Conservation (phyloP, 1,140 invertebrate species). For the Neelides sp. region DNA sequence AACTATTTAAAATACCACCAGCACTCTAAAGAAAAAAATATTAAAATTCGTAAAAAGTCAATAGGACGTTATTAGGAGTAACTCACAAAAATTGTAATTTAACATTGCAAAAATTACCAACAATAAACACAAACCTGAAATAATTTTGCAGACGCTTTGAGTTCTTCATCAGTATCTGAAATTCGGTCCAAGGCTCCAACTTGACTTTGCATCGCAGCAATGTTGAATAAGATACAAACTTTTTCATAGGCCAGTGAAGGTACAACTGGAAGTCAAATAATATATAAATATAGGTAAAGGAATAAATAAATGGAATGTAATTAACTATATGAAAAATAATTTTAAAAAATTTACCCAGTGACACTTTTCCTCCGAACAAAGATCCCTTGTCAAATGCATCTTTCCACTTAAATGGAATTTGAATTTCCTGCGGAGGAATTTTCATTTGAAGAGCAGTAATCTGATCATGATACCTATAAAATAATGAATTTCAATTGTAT, state of each 20-base stretch:
- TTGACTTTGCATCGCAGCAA: conserved; percentile 82
- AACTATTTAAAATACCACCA: conserved; percentile 75
- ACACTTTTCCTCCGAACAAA: conserved; percentile 82
- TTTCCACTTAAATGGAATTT: conserved; percentile 97
- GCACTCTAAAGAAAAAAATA: conserved; percentile 35
- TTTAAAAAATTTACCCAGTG: conserved; percentile 61
- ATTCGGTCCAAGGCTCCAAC: conserved; percentile 72
- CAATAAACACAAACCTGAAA: conserved; percentile 54
- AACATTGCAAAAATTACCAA: neutral
- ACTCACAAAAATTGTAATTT: no score
- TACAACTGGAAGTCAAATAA: conserved; percentile 46
- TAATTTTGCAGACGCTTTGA: conserved; percentile 83
- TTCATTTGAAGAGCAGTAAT: conserved; percentile 80
- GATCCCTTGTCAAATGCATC: conserved; percentile 96
- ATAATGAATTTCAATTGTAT: conserved; percentile 6
- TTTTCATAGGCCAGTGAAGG: conserved; percentile 81
- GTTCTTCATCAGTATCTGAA: conserved; percentile 73
- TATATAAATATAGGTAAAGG: neutral
- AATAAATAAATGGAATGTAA: neutral
- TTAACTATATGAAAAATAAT: conserved; percentile 1
- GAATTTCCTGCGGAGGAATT: conserved; percentile 77
- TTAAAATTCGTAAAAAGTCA: no score
- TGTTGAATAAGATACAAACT: conserved; percentile 92
- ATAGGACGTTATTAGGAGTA: no score
- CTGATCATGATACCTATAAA: conserved; percentile 90